These are phyloP conservation scores for Parelbella ahira DNA, from an alignment of 2,888 invertebrate genomes.

Conservation along the genomic window DNA sequence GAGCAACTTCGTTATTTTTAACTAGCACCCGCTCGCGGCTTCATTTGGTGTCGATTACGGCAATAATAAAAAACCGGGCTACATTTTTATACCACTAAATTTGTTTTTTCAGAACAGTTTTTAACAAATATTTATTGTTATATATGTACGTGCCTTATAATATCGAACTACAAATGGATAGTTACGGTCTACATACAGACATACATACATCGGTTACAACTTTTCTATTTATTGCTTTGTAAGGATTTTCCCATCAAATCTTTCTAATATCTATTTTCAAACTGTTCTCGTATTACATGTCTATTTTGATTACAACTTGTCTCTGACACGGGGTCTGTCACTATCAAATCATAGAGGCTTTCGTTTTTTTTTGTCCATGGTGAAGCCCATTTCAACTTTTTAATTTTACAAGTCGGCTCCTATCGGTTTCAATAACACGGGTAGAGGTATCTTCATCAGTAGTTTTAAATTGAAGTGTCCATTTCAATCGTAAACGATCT, in stretches of 20 bases:
- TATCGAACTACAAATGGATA: no score
- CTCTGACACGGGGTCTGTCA: constrained; percentile 37
- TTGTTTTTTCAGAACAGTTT: no score
- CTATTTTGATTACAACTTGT: constrained; percentile 38
- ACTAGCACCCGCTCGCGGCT: constrained; percentile 46
- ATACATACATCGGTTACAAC: no score
- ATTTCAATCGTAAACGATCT: constrained; percentile 24
- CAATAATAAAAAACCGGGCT: no score
- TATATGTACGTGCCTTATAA: no score
- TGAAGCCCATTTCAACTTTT: constrained; percentile 26
- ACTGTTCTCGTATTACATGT: constrained; percentile 49
- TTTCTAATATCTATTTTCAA: constrained; percentile 44
- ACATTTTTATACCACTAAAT: no score
- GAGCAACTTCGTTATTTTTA: constrained; percentile 49
- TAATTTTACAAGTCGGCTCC: constrained; percentile 27
- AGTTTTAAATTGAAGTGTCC: constrained; percentile 26
- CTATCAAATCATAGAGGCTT: constrained; percentile 27
- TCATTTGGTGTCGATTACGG: no score
- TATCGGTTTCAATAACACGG: constrained; percentile 32
- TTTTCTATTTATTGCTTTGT: no score
- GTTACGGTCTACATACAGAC: no score
- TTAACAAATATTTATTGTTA: no score
- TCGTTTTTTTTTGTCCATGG: constrained; percentile 26
- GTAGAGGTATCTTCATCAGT: constrained; percentile 30
- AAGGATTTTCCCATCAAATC: constrained; percentile 23